Conservation (phyloP, 2,113 vertebrate genomes). For the Sylvietta virens region DNA sequence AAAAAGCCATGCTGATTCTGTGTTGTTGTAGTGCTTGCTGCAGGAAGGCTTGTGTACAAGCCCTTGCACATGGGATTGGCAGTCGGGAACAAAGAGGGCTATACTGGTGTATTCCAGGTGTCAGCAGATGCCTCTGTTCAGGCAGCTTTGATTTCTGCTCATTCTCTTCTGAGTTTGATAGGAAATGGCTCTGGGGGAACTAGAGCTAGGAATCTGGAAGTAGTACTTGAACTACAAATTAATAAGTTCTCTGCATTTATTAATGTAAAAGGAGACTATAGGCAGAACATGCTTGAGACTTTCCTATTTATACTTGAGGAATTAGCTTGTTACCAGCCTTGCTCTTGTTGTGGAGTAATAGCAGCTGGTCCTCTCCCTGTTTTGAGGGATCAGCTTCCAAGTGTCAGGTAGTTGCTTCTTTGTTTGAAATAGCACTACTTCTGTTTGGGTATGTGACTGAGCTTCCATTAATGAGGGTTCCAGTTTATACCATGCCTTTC, state of each 20-base stretch:
- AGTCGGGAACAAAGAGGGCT: fast-evolving
- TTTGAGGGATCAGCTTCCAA: not conserved
- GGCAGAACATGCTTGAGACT: not conserved
- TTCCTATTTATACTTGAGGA: not conserved
- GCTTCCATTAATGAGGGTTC: not conserved
- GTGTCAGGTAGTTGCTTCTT: not conserved
- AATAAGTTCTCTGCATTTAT: not conserved
- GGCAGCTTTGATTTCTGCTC: not conserved
- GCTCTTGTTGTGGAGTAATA: not conserved
- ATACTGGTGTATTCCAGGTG: not conserved
- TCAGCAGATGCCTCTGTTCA: not conserved
- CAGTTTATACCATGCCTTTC: not conserved
- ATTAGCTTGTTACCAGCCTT: not conserved
- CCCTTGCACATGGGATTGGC: not conserved
- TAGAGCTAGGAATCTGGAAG: not conserved
- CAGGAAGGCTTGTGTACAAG: not conserved
- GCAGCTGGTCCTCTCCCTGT: not conserved
- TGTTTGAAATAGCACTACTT: not conserved
- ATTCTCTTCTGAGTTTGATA: not conserved
- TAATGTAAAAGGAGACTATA: not conserved
- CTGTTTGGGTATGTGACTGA: not conserved
- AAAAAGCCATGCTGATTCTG: not conserved
- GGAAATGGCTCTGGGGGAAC: not conserved
- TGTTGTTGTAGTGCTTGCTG: not conserved
- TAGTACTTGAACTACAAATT: not conserved